These are phyloP conservation scores for Julus scandinavius DNA, from an alignment of 2,888 invertebrate species.

Conservation along the genomic window DNA sequence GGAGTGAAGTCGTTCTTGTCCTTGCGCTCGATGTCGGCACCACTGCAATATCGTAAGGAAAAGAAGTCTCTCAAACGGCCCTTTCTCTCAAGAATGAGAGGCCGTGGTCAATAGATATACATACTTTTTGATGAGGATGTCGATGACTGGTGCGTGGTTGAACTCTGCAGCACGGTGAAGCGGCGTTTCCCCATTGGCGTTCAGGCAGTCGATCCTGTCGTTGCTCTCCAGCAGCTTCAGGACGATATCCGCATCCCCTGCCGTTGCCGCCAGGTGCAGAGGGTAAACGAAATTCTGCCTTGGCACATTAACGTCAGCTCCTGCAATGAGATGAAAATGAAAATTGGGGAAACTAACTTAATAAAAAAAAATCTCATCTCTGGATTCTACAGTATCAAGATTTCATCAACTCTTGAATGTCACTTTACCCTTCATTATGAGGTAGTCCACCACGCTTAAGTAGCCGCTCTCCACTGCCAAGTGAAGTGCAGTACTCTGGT, in stretches of 20 bases:
- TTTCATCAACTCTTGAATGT: background rate
- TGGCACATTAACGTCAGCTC: conserved; percentile 59
- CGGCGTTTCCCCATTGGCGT: conserved; percentile 66
- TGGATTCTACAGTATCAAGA: too few relatives aligned
- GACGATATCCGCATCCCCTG: conserved; percentile 61
- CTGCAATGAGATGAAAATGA: conserved; percentile 51
- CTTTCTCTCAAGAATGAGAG: too few relatives aligned
- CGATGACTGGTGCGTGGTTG: conserved; percentile 65
- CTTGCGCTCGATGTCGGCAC: conserved; percentile 64
- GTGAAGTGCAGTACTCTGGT: conserved; percentile 67
- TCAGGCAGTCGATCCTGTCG: conserved; percentile 66
- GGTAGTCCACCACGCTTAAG: conserved; percentile 63
- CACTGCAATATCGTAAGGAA: conserved; percentile 61
- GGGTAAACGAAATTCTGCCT: conserved; percentile 60
- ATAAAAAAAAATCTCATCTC: background rate
- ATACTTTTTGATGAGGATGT: conserved; percentile 65
- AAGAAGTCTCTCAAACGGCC: background rate
- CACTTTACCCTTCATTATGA: conserved; percentile 59
- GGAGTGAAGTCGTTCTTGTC: conserved; percentile 67
- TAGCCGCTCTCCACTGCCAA: conserved; percentile 67
- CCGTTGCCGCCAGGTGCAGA: conserved; percentile 65
- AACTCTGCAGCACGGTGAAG: conserved; percentile 66
- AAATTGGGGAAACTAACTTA: background rate
- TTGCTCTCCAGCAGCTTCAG: conserved; percentile 62
- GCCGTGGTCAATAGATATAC: conserved; percentile 48